A percentile compares a stretch with the other conserved stretches of the same genome.
Evolutionary conservation across 2,113 vertebrate species (phyloP).

Genomic region (Chrysemys picta): DNA sequence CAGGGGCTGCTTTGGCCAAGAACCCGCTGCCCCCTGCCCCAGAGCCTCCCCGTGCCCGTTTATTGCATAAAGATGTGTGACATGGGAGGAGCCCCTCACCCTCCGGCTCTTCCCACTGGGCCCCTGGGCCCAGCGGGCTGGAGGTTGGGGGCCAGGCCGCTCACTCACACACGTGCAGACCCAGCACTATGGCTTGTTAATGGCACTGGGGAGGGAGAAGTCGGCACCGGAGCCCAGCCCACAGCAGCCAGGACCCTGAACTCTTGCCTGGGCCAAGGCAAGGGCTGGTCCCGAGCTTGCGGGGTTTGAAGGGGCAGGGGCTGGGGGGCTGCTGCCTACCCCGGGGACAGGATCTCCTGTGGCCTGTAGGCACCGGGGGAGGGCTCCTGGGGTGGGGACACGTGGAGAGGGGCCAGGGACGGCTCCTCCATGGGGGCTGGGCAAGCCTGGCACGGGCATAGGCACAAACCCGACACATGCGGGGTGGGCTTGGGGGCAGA

Average conservation of each 20-base stretch:
- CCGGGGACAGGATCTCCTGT: too few species aligned
- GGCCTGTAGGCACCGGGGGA: too few species aligned
- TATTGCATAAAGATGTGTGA: constrained; percentile 73
- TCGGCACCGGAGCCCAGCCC: not conserved
- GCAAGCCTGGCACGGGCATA: too few species aligned
- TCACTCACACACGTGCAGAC: constrained; percentile 39
- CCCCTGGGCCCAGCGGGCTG: not conserved
- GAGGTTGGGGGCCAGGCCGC: not conserved
- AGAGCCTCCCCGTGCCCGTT: constrained; percentile 14
- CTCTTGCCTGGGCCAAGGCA: too few species aligned
- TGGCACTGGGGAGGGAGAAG: not conserved
- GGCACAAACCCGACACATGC: too few species aligned
- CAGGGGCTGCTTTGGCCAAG: constrained; percentile 18
- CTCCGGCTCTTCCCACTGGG: constrained; percentile 1
- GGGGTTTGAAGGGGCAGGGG: too few species aligned
- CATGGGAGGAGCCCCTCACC: constrained; percentile 48
- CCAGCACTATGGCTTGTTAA: constrained; percentile 68
- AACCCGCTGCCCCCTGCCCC: not conserved
- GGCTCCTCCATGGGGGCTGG: too few species aligned
- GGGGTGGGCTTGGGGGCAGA: too few species aligned
- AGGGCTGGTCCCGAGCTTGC: too few species aligned
- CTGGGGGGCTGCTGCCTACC: too few species aligned
- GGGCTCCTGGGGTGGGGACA: too few species aligned
- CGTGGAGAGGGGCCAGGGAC: too few species aligned
- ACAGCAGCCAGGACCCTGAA: not conserved